Evolutionary conservation across 2,113 vertebrate genomes (phyloP).

Genomic region (Mustela nigripes): DNA sequence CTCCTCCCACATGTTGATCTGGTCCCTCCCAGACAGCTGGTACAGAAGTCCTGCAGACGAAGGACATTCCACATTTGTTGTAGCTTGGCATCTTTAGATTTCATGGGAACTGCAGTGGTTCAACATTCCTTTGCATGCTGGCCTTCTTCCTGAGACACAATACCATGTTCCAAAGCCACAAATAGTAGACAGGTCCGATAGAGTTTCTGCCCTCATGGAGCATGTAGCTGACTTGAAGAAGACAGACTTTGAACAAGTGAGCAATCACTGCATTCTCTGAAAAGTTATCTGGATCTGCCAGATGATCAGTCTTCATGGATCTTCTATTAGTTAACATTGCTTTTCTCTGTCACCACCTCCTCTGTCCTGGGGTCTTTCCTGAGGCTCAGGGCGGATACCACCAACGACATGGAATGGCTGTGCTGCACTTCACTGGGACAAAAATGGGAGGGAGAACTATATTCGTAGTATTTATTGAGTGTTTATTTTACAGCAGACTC

Average conservation of each 20-base stretch:
- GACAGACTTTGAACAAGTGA: not conserved
- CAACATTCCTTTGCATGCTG: slow-evolving; percentile 76
- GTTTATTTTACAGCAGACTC: not conserved
- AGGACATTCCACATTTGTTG: slow-evolving; percentile 75
- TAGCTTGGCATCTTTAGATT: slow-evolving; percentile 78
- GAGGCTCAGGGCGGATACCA: not conserved
- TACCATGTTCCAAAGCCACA: not conserved
- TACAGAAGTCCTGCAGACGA: slow-evolving; percentile 74
- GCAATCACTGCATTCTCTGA: not conserved
- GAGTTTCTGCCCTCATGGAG: not conserved
- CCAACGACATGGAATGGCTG: not conserved
- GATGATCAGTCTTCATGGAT: not conserved
- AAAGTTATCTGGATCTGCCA: not conserved
- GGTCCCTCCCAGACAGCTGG: slow-evolving; percentile 84
- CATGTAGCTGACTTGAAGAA: not conserved
- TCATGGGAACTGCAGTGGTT: slow-evolving; percentile 69
- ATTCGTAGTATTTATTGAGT: not conserved
- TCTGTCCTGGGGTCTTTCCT: not conserved
- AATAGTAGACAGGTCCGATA: not conserved
- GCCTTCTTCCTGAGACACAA: not conserved
- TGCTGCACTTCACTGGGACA: not conserved
- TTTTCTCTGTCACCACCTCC: not conserved
- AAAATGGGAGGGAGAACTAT: not conserved
- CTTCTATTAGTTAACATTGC: too few species aligned
- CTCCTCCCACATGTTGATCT: slow-evolving; percentile 68